phyloP scores from a whole-genome alignment of 2,888 invertebrate genomes.

The Phalangium opilio region DNA sequence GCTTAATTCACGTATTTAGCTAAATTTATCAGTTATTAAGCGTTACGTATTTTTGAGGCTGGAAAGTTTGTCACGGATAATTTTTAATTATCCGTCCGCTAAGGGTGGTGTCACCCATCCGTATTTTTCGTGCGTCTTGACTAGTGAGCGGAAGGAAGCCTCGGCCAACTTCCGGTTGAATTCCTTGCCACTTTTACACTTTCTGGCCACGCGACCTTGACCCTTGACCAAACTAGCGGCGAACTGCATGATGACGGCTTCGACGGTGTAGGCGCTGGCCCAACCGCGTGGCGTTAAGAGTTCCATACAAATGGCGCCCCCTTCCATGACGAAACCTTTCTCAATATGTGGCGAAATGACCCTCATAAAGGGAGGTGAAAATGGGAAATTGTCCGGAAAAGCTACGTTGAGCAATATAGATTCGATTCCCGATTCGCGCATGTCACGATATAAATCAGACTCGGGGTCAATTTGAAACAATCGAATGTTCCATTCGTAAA shows the following conservation, averaged over 20 bases:
- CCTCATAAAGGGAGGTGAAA: constrained; percentile 65
- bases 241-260: constrained; percentile 63
- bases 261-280: constrained; percentile 74
- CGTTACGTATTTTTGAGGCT: too few species aligned
- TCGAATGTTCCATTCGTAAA: constrained; percentile 75
- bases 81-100: constrained; percentile 54
- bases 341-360: constrained; percentile 55
- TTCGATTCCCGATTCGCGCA: constrained; percentile 56
- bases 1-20: too few species aligned
- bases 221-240: constrained; percentile 76
- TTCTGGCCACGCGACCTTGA: constrained; percentile 57
- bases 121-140: constrained; percentile 78
- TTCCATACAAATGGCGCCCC: constrained; percentile 62
- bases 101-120: constrained; percentile 79
- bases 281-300: constrained; percentile 64
- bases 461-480: constrained; percentile 60
- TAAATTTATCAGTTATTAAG: too few species aligned
- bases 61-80: too few species aligned
- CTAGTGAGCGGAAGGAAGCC: constrained; percentile 68
- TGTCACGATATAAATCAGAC: constrained; percentile 53
- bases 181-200: constrained; percentile 45
- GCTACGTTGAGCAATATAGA: constrained; percentile 45
- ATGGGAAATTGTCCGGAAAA: constrained; percentile 77
- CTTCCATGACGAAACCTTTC: constrained; percentile 70
- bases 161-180: constrained; percentile 53